phyloP scores from a whole-genome alignment of 2,888 invertebrate genomes.

The Frankliniella fusca region DNA sequence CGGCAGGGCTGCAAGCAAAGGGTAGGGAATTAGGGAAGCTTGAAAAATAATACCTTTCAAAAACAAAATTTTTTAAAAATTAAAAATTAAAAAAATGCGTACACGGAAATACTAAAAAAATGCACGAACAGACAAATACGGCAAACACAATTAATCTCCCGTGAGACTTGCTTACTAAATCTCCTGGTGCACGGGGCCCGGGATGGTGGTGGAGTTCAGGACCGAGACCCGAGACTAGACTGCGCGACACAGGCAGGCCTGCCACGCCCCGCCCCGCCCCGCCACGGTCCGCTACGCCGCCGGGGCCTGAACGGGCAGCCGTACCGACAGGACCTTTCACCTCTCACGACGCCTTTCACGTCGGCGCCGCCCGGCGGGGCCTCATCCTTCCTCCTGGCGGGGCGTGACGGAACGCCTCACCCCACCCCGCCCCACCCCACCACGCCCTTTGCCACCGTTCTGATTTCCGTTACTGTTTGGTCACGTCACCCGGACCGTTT shows the following conservation, averaged over 20 bases:
- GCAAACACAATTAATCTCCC: too few relatives aligned
- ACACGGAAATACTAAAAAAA: too few relatives aligned
- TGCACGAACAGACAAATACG: too few relatives aligned
- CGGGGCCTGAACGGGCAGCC: background rate
- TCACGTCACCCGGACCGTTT: background rate
- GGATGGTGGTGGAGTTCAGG: too few relatives aligned
- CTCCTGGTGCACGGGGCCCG: background rate
- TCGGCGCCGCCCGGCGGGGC: background rate
- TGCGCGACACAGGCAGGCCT: too few relatives aligned
- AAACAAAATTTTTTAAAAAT: too few relatives aligned
- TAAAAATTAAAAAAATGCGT: too few relatives aligned
- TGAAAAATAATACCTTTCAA: too few relatives aligned
- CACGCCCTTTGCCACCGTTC: background rate
- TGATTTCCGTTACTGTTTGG: background rate
- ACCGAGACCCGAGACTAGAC: too few relatives aligned
- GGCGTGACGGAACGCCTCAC: background rate
- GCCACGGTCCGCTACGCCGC: background rate
- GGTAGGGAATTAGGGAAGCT: too few relatives aligned
- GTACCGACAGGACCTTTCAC: background rate
- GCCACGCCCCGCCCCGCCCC: background rate
- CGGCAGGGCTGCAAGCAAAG: too few relatives aligned
- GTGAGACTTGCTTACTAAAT: too few relatives aligned
- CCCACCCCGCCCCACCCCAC: background rate
- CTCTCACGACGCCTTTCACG: conserved; percentile 24
- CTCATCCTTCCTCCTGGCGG: background rate